Evolutionary conservation across 92 coral and sea anemone genomes (phyloP), one percentile per base, ranked within the genome.

Genomic region (Umimayanthus chanpuru): DNA sequence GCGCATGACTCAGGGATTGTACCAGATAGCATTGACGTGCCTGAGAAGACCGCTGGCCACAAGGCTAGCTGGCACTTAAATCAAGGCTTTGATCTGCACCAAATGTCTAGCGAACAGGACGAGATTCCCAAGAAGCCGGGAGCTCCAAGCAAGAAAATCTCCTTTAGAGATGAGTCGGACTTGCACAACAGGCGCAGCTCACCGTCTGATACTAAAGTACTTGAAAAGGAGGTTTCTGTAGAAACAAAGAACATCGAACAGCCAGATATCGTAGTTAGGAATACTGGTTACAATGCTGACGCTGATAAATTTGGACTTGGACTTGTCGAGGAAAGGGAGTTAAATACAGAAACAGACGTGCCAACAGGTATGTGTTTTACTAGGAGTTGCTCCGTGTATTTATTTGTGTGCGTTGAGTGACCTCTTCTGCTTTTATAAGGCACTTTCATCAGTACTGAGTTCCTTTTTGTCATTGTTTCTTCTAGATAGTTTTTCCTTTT

Each of bases 1-100:
- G 68, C 40, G 15, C 68, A 81, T 56, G 94, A 92, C 76, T 92
- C 94, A 20, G 94, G 94, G 18, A 92, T 92, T 68, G 94, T 73
- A 5, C 90, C 94, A 9, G 94, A 92, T 38, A 36, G 90, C 81
- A 67, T 64, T 16, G 92, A 90, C 3, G 20, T 9, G 40, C 0
- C 30, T 15, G 92, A 88, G 49, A 82, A 50, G 76, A 28, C 79
- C 55, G 89, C 85, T 40, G 88, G 75, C 40, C 25, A 76, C 29
- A 89, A 89, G 87, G 85, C 50, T 73, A 56, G 61, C 82, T 76
- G 55, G 81, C 88, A 16, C 2, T 38, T 8, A 47, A 89, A 83
- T 38, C 77, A 49, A 30, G 87, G 78, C 14, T 83, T 83, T 6
- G 65, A 83, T 68, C 30, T 44, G 40, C 68, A 72, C 21, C 77